Base-by-base conservation (phyloP, 2,113 vertebrate genomes). In the Phalacrocorax pelagicus region DNA sequence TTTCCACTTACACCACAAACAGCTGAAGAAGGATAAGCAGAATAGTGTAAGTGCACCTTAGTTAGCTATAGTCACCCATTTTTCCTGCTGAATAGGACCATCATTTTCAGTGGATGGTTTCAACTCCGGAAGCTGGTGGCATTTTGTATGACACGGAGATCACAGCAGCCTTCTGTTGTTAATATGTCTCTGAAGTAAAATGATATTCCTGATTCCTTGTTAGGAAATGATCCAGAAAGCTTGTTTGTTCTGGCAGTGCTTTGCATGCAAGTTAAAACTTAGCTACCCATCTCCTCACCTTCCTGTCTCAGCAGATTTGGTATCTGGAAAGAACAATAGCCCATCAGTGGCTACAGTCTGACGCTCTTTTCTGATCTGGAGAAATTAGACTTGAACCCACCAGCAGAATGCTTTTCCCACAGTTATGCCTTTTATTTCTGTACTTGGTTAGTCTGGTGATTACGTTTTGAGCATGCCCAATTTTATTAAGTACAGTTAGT, bases 271-370 rank as follows among this genome's bases (percentile, higher is more conserved):
- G 81, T 85, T 94, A 69, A 95, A 91, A 96, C 82, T 97, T 90
- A 94, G 79, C 81, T 90, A 94, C 72, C 73, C 63, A 93, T 85
- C 69, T 70, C 86, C 24, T 83, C 74, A 81, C 88, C 87, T 88
- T 96, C 87, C 77, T 95, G 92, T 96, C 93, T 86, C 93, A 94
- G 96, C 92, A 96, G 89, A 97, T 94, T 96, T 83, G 94, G 40
- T 96, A 81, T 88, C 59, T 95, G 58, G 21, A 61, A 83, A 82
- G 66, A 96, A 73, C 91, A 94, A 92, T 84, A 89, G 34, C 57
- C 47, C 82, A 61, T 79, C 81, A 94, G 15, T 81, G 87, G 95
- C 69, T 87, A 61, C 34, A 78, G 40, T 71, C 75, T 92, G 86
- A 80, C 8, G 16, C 30, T 81, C 47, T 82, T 69, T 86, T 92